These are phyloP conservation scores for Pycnonotus jocosus DNA, from an alignment of 2,113 vertebrate genomes.

Conservation along the genomic window DNA sequence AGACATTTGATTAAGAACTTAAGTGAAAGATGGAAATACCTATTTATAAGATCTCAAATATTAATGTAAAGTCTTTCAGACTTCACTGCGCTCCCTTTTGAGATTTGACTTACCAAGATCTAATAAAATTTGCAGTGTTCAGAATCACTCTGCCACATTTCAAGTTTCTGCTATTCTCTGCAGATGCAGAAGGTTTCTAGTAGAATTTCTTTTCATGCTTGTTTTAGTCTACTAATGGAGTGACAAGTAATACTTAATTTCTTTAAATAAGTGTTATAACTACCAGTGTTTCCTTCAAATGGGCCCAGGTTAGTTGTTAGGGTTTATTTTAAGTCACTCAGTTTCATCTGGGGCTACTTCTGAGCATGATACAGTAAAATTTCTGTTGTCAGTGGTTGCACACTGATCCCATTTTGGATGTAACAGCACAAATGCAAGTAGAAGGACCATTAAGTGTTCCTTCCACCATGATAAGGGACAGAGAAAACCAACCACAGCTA, in stretches of 20 bases:
- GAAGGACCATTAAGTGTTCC: conserved; percentile 1
- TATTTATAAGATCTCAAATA: neutral
- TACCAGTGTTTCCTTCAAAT: neutral
- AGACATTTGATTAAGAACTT: neutral
- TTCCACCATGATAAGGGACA: neutral
- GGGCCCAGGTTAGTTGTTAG: neutral
- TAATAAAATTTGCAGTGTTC: neutral
- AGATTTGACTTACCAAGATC: neutral
- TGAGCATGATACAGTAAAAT: neutral
- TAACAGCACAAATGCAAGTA: neutral
- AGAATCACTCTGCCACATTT: neutral
- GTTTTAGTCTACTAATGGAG: neutral
- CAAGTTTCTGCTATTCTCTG: neutral
- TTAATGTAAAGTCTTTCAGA: neutral
- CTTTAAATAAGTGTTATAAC: neutral
- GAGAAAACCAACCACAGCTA: neutral
- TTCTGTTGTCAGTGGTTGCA: conserved; percentile 6
- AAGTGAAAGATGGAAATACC: neutral
- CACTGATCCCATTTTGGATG: neutral
- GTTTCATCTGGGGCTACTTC: conserved; percentile 10
- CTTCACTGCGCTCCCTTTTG: neutral
- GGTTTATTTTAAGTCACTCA: conserved; percentile 7
- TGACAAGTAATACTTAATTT: neutral
- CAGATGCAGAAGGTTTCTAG: neutral
- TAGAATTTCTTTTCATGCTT: neutral